These are phyloP conservation scores for Sitophilus oryzae DNA, from an alignment of 1,140 invertebrate species.

Conservation along the genomic window DNA sequence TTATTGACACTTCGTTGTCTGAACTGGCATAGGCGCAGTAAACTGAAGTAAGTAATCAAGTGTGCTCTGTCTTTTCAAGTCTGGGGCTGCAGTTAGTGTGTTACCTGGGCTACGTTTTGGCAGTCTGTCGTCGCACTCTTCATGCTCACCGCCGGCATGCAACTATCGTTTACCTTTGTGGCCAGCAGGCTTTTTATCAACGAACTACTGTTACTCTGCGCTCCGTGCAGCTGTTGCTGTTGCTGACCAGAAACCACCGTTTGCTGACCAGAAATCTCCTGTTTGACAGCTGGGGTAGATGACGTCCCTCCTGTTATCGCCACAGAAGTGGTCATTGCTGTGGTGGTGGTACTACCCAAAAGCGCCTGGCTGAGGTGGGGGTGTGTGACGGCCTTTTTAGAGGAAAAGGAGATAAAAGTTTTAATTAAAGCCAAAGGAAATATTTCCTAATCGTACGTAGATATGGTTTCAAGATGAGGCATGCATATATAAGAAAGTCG, in stretches of 20 bases:
- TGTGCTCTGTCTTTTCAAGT: too few species aligned
- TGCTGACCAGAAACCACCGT: slow-evolving; percentile 10
- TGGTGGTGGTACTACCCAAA: slow-evolving; percentile 47
- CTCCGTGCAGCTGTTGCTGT: slow-evolving; percentile 15
- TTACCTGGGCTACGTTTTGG: slow-evolving; percentile 47
- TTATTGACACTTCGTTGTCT: too few species aligned
- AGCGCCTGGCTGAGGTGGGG: slow-evolving; percentile 58
- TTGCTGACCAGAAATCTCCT: slow-evolving; percentile 28
- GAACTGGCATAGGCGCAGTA: too few species aligned
- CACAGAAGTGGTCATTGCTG: slow-evolving; percentile 42
- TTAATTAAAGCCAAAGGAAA: neutral
- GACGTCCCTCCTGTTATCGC: slow-evolving; percentile 42
- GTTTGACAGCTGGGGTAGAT: slow-evolving; percentile 39
- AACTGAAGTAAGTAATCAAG: too few species aligned
- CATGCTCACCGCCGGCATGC: slow-evolving; percentile 50
- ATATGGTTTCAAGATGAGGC: neutral
- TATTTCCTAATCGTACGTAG: neutral
- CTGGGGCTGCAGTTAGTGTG: slow-evolving; percentile 41
- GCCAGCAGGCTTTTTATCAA: slow-evolving; percentile 81
- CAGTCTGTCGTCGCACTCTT: slow-evolving; percentile 43
- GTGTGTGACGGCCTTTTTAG: slow-evolving; percentile 52
- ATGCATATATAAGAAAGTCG: too few species aligned
- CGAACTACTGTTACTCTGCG: slow-evolving; percentile 50
- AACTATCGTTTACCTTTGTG: slow-evolving; percentile 69
- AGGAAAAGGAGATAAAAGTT: neutral